Percentiles rank a stretch among this genome's conserved stretches.
Conservation (phyloP, 2,113 vertebrate genomes). For the Xyrauchen texanus region DNA sequence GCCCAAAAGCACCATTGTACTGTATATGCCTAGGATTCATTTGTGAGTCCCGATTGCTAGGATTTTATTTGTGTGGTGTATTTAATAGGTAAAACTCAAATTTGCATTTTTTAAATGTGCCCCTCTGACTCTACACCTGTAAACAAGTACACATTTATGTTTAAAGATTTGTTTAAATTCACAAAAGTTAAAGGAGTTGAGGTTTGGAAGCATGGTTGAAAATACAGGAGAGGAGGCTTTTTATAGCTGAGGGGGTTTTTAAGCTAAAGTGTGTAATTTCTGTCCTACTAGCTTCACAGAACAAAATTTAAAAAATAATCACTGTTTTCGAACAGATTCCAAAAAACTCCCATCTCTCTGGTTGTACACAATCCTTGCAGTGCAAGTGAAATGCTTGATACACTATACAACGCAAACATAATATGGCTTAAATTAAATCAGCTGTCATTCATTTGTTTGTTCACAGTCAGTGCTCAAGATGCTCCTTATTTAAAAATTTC, state of each 20-base stretch:
- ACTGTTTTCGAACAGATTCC: no score
- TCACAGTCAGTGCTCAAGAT: neutral
- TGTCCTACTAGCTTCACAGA: no score
- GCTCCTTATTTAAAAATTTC: neutral
- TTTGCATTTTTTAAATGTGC: neutral
- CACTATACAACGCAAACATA: neutral
- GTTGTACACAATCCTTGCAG: no score
- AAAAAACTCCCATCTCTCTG: no score
- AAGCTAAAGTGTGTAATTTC: neutral
- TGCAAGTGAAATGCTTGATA: neutral
- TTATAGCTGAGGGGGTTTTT: neutral
- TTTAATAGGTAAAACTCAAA: neutral
- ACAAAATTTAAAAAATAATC: no score
- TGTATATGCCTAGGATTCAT: neutral
- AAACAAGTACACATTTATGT: neutral
- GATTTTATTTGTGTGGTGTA: slow-evolving; percentile 2
- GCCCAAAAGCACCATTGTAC: slow-evolving; percentile 6
- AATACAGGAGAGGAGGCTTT: neutral
- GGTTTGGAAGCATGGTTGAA: slow-evolving; percentile 15
- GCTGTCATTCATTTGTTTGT: neutral
- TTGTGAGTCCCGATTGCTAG: neutral
- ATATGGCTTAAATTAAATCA: neutral
- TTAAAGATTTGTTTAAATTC: neutral
- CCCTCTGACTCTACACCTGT: no score
- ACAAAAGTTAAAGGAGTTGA: neutral